Conservation (phyloP, 2,797 vertebrate genomes). For the Cyprinella venusta region DNA sequence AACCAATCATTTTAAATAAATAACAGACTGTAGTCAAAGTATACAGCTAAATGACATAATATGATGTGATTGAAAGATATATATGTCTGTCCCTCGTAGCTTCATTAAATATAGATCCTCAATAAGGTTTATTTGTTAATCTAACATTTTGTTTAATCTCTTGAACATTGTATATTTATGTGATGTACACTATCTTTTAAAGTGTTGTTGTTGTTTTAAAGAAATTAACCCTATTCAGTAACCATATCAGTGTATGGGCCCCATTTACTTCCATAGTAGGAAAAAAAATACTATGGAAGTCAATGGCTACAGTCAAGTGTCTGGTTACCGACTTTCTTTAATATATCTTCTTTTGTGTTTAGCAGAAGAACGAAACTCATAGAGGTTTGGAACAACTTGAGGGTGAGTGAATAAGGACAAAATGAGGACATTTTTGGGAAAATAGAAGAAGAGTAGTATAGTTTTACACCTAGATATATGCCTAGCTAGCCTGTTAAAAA, state of each 20-base stretch:
- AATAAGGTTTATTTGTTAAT: not conserved
- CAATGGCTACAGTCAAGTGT: not conserved
- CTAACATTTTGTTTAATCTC: too few species aligned
- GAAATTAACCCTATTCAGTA: not conserved
- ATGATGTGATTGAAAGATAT: not conserved
- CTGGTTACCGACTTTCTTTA: not conserved
- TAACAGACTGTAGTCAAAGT: not conserved
- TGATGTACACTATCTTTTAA: not conserved
- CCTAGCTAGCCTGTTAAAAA: not conserved
- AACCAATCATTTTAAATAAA: not conserved
- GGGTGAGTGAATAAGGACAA: not conserved
- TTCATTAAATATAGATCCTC: not conserved
- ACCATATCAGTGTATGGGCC: not conserved
- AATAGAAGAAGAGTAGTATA: not conserved
- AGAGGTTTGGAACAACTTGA: not conserved
- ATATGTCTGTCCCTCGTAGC: not conserved
- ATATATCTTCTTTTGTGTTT: not conserved
- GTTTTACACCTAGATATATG: not conserved
- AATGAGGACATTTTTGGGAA: not conserved
- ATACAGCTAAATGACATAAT: not conserved
- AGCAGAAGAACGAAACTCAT: not conserved
- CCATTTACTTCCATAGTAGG: not conserved
- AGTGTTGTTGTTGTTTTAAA: not conserved
- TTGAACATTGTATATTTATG: too few species aligned
- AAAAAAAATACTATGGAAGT: not conserved